Evolutionary conservation across 2,888 invertebrate species (phyloP).

Genomic region (Cryptosula pallasiana): DNA sequence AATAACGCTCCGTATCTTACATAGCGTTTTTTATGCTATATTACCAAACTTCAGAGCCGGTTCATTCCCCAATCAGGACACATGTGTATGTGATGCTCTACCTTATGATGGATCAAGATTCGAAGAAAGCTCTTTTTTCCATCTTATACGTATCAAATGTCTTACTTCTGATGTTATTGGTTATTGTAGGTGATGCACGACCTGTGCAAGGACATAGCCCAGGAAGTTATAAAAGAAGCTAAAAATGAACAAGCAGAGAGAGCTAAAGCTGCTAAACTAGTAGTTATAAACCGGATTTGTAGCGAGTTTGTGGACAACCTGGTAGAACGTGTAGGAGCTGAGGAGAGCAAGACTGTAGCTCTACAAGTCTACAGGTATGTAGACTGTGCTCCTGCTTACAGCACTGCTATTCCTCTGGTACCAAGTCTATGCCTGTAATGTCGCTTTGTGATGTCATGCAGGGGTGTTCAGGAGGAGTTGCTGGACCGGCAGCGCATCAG

Average conservation of each 20-base stretch:
- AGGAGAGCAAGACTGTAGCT: constrained; percentile 30
- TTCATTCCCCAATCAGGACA: too few relatives aligned
- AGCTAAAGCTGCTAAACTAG: neutral
- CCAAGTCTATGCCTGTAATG: neutral
- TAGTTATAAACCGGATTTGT: constrained; percentile 24
- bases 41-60: too few relatives aligned
- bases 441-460: constrained; percentile 26
- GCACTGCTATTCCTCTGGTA: too few relatives aligned
- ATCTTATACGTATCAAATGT: too few relatives aligned
- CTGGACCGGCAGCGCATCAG: constrained; percentile 32
- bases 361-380: constrained; percentile 33
- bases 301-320: constrained; percentile 32
- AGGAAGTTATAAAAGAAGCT: neutral
- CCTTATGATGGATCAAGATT: too few relatives aligned
- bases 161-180: too few relatives aligned
- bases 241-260: neutral
- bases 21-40: too few relatives aligned
- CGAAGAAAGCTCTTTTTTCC: too few relatives aligned
- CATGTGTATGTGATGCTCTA: too few relatives aligned
- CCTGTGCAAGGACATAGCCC: neutral
- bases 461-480: constrained; percentile 35
- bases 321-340: constrained; percentile 28
- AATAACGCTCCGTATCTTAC: too few relatives aligned
- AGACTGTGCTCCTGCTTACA: too few relatives aligned
- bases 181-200: neutral